Conservation (phyloP, 2,113 vertebrate genomes). For the Chlamydotis undulata region DNA sequence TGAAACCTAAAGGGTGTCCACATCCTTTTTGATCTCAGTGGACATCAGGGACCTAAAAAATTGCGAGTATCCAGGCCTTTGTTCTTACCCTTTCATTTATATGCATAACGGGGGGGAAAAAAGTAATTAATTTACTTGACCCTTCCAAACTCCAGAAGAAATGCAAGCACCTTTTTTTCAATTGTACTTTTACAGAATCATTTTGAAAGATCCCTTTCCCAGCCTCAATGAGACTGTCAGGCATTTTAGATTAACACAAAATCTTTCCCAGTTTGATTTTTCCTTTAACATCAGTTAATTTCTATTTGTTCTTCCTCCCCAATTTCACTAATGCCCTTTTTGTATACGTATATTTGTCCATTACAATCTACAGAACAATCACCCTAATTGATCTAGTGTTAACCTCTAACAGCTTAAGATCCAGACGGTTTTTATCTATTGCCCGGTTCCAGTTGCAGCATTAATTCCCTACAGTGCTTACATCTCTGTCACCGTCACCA, state of each 20-base stretch:
- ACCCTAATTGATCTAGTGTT: conserved; percentile 76
- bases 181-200: not conserved
- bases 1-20: not conserved
- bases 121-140: not conserved
- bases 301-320: conserved; percentile 70
- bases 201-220: conserved; percentile 5
- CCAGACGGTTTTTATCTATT: conserved; percentile 69
- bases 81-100: not conserved
- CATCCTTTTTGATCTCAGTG: not conserved
- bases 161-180: not conserved
- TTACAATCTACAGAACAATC: conserved; percentile 78
- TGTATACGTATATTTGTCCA: conserved; percentile 69
- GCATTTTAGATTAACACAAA: conserved; percentile 56
- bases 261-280: conserved; percentile 65
- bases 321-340: conserved; percentile 69
- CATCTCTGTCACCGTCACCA: conserved; percentile 50
- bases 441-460: conserved; percentile 40
- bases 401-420: conserved; percentile 72
- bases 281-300: conserved; percentile 67
- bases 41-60: not conserved
- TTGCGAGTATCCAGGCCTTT: not conserved
- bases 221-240: not conserved
- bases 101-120: accelerated
- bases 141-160: not conserved
- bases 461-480: conserved; percentile 76